Base-by-base conservation (phyloP, 64 coral and sea anemone genomes). In the Catalaphyllia jardinei region DNA sequence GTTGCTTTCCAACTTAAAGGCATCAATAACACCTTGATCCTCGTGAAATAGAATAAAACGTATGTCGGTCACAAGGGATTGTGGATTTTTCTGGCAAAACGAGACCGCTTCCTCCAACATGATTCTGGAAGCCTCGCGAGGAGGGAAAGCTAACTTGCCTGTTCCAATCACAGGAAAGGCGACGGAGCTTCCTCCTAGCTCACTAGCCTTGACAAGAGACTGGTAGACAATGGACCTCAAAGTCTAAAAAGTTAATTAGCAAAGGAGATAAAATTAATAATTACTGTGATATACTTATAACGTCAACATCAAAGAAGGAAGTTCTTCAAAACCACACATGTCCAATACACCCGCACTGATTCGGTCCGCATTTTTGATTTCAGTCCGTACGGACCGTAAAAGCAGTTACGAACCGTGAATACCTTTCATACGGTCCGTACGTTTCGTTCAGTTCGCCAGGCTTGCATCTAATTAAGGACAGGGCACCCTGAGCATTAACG, bases 161-260 rank as follows among this genome's bases (percentile, higher is more conserved):
- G 86, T 93, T 20, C 92, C 92, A 62, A 93, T 60, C 33, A 88
- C 74, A 31, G 92, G 92, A 25, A 93, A 93, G 29, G 92, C 92
- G 30, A 93, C 89, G 19, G 92, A 88, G 14, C 27, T 25, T 7
- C 27, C 79, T 20, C 75, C 63, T 1, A 88, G 86, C 76, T 39
- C 54, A 24, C 55, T 18, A 3, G 75, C 71, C 31, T 81, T 9
- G 60, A 82, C 71, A 33, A 93, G 60, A 17, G 86, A 88, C 20
- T 83, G 52, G n/a, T 83, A 67, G 4, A 93, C 86, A 7, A 89
- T 63, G 24, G 54, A 17, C 4, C 79, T 29, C 61, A 93, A 52
- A 52, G 71, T 55, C 92, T 93, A 35, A 8, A 72, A 60, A 63
- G 33, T 35, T 35, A 35, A 35, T 35, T 35, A 35, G 33, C 33